A percentile compares a stretch with the other conserved stretches of the same genome.
Evolutionary conservation across 2,888 invertebrate species (phyloP).

Genomic region (Pasiphila rectangulata): DNA sequence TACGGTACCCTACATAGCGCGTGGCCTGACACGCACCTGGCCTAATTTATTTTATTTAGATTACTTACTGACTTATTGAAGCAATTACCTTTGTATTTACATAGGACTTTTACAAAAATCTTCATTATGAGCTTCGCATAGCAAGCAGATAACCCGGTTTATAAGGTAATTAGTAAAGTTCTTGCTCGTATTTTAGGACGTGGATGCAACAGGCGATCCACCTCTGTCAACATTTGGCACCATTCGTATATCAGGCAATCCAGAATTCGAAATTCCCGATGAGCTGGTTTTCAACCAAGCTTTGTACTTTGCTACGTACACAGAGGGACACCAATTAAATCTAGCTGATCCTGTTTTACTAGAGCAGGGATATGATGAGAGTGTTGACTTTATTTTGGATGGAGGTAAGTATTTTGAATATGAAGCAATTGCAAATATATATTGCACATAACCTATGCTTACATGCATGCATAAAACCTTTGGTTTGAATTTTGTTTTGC

Average conservation of each 20-base stretch:
- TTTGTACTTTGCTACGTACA: slow-evolving; percentile 68
- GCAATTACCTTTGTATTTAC: too few species aligned
- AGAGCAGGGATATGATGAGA: slow-evolving; percentile 55
- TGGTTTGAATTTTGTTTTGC: too few species aligned
- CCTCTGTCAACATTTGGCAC: slow-evolving; percentile 46
- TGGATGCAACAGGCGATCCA: slow-evolving; percentile 55
- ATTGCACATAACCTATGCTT: not conserved
- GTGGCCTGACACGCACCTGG: too few species aligned
- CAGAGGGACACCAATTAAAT: slow-evolving; percentile 42
- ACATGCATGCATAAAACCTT: not conserved
- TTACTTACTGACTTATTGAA: too few species aligned
- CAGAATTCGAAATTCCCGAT: slow-evolving; percentile 61
- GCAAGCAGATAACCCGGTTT: not conserved
- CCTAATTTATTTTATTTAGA: too few species aligned
- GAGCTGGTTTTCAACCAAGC: slow-evolving; percentile 67
- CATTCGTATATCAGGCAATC: slow-evolving; percentile 57
- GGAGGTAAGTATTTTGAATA: slow-evolving; percentile 49
- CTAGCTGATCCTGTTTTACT: slow-evolving; percentile 51
- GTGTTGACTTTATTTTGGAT: slow-evolving; percentile 53
- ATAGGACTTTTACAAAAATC: not conserved
- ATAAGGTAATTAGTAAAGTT: not conserved
- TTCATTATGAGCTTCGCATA: not conserved
- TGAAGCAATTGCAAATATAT: not conserved
- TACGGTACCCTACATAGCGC: too few species aligned
- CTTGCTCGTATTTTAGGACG: slow-evolving; percentile 48